Evolutionary conservation across 2,888 invertebrate genomes (phyloP).

Genomic region (Molanna angustata): DNA sequence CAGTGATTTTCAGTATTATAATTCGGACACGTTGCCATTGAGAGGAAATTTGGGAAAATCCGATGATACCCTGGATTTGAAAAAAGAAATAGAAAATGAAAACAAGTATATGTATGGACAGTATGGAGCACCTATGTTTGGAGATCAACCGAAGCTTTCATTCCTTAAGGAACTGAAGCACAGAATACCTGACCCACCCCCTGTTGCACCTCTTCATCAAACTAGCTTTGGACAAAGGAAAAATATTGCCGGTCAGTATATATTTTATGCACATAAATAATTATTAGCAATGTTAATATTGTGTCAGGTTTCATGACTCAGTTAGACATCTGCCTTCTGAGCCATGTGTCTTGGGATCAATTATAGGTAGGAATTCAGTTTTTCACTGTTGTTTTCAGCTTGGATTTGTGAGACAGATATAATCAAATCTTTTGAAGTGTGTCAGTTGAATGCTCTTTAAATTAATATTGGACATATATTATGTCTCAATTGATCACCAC

Average conservation of each 20-base stretch:
- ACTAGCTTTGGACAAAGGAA: slow-evolving; percentile 50
- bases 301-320: too few relatives aligned
- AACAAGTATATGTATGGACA: slow-evolving; percentile 43
- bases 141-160: slow-evolving; percentile 53
- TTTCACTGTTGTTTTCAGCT: too few relatives aligned
- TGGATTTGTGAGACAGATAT: too few relatives aligned
- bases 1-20: slow-evolving; percentile 62
- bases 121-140: slow-evolving; percentile 42
- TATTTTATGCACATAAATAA: neutral
- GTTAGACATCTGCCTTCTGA: too few relatives aligned
- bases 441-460: too few relatives aligned
- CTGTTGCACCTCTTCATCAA: slow-evolving; percentile 12
- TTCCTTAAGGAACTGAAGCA: slow-evolving; percentile 64
- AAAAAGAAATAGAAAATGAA: slow-evolving; percentile 53
- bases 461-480: too few relatives aligned
- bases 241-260: slow-evolving; percentile 43
- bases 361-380: too few relatives aligned
- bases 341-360: too few relatives aligned
- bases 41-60: slow-evolving; percentile 50
- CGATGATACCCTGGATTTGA: slow-evolving; percentile 57
- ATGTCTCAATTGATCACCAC: too few relatives aligned
- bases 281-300: neutral
- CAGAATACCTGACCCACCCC: slow-evolving; percentile 51
- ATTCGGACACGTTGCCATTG: slow-evolving; percentile 72
- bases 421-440: too few relatives aligned